phyloP scores from a whole-genome alignment of 2,888 invertebrate species.

The Cryptus viduatorius region DNA sequence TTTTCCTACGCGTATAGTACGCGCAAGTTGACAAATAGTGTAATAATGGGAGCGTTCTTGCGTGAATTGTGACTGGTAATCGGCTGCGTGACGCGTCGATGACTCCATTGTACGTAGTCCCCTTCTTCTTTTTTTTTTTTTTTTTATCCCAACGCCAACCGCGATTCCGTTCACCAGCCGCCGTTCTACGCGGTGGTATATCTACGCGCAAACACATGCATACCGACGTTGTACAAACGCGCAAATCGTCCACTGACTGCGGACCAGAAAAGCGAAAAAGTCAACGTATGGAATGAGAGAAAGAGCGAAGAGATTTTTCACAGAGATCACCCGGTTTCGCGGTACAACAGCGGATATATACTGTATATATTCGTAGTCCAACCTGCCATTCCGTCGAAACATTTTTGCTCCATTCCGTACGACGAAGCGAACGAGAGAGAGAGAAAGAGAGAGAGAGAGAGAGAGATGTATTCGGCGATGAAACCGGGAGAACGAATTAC shows the following conservation, averaged over 20 bases:
- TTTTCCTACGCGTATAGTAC: constrained; percentile 66
- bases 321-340: constrained; percentile 26
- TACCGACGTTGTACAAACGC: constrained; percentile 49
- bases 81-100: constrained; percentile 70
- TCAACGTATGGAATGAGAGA: constrained; percentile 27
- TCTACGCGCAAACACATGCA: constrained; percentile 28
- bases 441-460: too few relatives aligned
- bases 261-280: constrained; percentile 43
- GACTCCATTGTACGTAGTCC: constrained; percentile 67
- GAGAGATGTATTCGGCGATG: background rate
- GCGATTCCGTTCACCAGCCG: constrained; percentile 52
- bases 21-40: constrained; percentile 70
- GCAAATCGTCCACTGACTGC: constrained; percentile 63
- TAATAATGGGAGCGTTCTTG: constrained; percentile 69
- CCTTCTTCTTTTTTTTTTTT: constrained; percentile 41
- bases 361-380: constrained; percentile 25
- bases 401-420: constrained; percentile 30
- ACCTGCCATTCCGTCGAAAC: constrained; percentile 27
- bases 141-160: constrained; percentile 54
- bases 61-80: constrained; percentile 69
- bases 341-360: background rate
- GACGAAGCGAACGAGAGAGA: background rate
- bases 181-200: constrained; percentile 22
- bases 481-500: constrained; percentile 2
- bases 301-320: constrained; percentile 51